Base-by-base conservation (phyloP, 2,888 invertebrate genomes). In the Hololepta plana region DNA sequence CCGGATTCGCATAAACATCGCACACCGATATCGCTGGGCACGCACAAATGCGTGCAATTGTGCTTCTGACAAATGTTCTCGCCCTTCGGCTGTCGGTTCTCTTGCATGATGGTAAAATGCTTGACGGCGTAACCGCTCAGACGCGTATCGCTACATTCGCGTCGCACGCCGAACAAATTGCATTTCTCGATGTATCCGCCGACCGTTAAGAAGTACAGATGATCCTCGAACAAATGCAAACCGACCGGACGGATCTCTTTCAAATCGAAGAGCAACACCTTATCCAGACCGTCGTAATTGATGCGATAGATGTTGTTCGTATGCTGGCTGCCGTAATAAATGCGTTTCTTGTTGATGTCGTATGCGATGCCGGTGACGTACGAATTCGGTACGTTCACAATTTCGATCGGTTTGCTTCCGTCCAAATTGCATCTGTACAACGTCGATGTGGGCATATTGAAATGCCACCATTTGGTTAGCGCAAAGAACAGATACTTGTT, bases 251-350 rank as follows among this genome's bases (percentile, higher is more conserved):
- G 58, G n/a, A n/a, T n/a, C 26, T 28, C 26, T 12, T 55, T 49
- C 3, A 62, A 43, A 28, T 64, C 59, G 26, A 54, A 46, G 1
- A 66, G 46, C 2, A 61, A 48, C 0, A 53, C 47, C 46, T 53
- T 57, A 43, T 47, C 38, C 3, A 42, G 41, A 15, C 62, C 64
- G 20, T 59, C 51, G 29, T 69, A 69, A 35, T 47, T 45, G 11
- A 62, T 39, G 14, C 55, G 46, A 36, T 64, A 60, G 13, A 74
- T 57, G 1, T 55, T 51, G 23, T 61, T 58, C 3, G 53, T 42
- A 35, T 64, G 60, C 29, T 64, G 63, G 48, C 88, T 84, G 0
- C 72, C 66, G 57, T 77, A 84, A 45, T 82, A 95, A 4, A 93
- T 49, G 12, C 64, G 49, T 36, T 65, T 57, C 41, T 61, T 57